Conservation (phyloP, 2,113 vertebrate genomes). For the Onychostoma macrolepis region DNA sequence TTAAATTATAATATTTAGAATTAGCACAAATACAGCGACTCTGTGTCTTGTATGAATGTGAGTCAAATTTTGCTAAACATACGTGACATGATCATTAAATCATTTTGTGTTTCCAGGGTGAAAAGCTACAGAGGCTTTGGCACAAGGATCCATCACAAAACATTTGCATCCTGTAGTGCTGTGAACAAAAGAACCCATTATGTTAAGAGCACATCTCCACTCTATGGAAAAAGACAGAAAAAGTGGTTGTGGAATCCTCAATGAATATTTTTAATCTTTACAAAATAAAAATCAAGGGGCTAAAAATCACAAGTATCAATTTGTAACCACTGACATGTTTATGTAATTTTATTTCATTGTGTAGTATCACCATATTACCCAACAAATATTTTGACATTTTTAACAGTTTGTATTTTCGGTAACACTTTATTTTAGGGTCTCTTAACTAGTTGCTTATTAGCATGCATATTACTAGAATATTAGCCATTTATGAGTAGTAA, state of each 20-base stretch:
- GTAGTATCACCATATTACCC: background rate
- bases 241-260: background rate
- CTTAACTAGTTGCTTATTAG: too few species aligned
- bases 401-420: background rate
- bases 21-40: background rate
- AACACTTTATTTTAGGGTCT: too few species aligned
- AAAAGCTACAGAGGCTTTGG: background rate
- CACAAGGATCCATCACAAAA: background rate
- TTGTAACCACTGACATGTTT: background rate
- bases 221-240: background rate
- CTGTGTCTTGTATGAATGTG: background rate
- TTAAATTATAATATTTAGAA: background rate
- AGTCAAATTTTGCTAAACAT: background rate
- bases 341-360: background rate
- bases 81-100: conserved; percentile 2
- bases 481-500: too few species aligned
- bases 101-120: background rate
- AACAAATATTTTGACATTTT: background rate
- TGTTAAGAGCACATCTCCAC: background rate
- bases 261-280: background rate
- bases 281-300: background rate
- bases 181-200: background rate
- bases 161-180: background rate
- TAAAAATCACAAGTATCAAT: background rate
- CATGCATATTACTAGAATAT: too few species aligned